phyloP scores from a whole-genome alignment of 2,113 vertebrate species.

The Rhinogobius similis region DNA sequence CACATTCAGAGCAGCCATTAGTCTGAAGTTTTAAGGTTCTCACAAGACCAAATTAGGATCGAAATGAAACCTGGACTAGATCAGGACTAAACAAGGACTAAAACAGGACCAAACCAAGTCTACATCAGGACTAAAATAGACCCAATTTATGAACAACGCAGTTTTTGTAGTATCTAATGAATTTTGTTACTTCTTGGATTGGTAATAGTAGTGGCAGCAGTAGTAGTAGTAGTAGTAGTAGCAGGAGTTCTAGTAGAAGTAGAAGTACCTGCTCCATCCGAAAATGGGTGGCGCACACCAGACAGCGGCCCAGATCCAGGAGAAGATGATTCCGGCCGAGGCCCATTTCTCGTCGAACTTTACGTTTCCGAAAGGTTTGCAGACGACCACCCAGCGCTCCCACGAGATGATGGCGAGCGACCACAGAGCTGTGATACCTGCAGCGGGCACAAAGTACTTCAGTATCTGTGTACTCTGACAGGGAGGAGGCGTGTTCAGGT shows the following conservation, averaged over 20 bases:
- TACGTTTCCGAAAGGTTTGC: constrained; percentile 84
- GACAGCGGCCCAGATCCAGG: constrained; percentile 76
- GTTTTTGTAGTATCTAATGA: no score
- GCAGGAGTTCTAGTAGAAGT: background rate
- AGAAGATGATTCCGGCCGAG: constrained; percentile 69
- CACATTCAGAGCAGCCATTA: no score
- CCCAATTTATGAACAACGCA: no score
- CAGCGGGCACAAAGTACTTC: background rate
- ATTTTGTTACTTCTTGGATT: no score
- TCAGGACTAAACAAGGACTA: no score
- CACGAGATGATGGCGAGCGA: constrained; percentile 85
- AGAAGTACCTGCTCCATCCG: constrained; percentile 84
- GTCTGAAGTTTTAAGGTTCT: no score
- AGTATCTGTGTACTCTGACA: background rate
- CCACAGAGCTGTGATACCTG: constrained; percentile 79
- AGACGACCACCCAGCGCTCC: constrained; percentile 84
- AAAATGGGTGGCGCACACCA: constrained; percentile 82
- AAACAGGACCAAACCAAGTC: no score
- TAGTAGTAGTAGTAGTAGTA: background rate
- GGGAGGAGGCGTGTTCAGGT: no score
- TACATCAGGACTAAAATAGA: no score
- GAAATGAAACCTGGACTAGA: no score
- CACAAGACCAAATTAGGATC: no score
- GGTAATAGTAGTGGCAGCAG: no score
- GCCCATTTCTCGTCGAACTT: constrained; percentile 79